Conservation (phyloP, 2,797 vertebrate species). For the Cirrhinus molitorella region DNA sequence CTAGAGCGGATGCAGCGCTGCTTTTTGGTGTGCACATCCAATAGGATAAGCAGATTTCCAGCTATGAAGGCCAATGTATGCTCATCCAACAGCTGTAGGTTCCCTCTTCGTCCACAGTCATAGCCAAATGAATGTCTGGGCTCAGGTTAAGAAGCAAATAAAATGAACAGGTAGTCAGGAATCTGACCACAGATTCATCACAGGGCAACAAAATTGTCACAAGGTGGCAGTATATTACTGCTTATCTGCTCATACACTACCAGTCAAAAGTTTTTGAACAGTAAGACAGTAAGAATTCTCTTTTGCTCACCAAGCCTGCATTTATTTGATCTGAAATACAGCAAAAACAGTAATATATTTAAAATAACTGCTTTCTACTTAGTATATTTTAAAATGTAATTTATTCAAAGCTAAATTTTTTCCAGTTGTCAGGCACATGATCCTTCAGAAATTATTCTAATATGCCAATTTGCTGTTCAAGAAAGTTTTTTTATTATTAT, state of each 20-base stretch:
- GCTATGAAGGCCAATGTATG: constrained; percentile 85
- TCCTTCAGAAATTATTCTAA: too few species aligned
- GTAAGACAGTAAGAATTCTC: too few species aligned
- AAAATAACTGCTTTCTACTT: background rate
- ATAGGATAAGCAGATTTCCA: constrained; percentile 86
- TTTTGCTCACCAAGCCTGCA: background rate
- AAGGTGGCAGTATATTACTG: background rate
- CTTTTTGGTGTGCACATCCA: constrained; percentile 79
- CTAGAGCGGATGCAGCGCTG: constrained; percentile 86
- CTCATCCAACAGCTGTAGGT: constrained; percentile 87
- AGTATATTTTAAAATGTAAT: background rate
- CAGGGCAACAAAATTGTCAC: background rate
- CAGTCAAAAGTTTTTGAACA: too few species aligned
- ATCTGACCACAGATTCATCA: background rate
- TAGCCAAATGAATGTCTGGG: constrained; percentile 93
- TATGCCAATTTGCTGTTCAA: too few species aligned
- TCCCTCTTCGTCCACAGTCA: constrained; percentile 84
- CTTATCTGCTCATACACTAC: background rate
- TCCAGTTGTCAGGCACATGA: too few species aligned
- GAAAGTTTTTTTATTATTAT: too few species aligned
- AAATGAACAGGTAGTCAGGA: background rate
- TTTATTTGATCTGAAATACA: background rate
- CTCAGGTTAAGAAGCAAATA: constrained; percentile 54
- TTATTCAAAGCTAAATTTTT: background rate
- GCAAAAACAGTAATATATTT: background rate